These are phyloP conservation scores for Ochotona princeps DNA, from an alignment of 2,113 vertebrate genomes.

Conservation along the genomic window DNA sequence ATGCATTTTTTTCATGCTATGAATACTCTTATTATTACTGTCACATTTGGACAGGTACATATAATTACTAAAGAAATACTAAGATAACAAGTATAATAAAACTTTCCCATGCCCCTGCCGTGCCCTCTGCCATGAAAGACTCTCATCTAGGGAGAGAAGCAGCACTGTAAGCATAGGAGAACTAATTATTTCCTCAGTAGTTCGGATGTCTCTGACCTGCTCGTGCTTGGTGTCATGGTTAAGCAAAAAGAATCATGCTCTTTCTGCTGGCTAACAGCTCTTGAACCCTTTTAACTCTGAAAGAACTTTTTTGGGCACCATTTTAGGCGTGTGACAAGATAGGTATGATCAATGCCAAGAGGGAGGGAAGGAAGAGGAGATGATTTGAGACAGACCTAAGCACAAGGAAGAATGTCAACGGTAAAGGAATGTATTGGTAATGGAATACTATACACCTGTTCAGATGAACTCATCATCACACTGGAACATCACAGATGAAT, in stretches of 20 bases:
- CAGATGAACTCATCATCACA: neutral
- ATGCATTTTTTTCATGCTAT: too few relatives aligned
- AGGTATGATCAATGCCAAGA: neutral
- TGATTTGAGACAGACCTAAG: neutral
- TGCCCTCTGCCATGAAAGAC: conserved; percentile 69
- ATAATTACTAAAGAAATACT: conserved; percentile 60
- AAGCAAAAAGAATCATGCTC: conserved; percentile 1
- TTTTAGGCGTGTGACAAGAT: neutral
- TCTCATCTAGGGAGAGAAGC: conserved; percentile 64
- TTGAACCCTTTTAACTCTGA: neutral
- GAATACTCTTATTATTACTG: conserved; percentile 23
- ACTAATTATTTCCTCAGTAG: conserved; percentile 72
- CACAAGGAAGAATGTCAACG: neutral
- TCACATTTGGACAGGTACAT: conserved; percentile 57
- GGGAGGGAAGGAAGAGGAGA: neutral
- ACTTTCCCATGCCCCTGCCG: conserved; percentile 56
- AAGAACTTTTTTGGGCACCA: neutral
- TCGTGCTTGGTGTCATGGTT: conserved; percentile 51
- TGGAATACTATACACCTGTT: neutral
- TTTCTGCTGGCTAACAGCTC: conserved; percentile 26
- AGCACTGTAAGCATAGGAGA: neutral
- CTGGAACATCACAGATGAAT: neutral
- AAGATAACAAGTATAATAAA: conserved; percentile 54
- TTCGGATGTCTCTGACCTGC: conserved; percentile 66
- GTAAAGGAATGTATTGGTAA: too few relatives aligned